Base-by-base conservation (phyloP, 2,797 vertebrate species). In the Melanotaenia maccullochi region DNA sequence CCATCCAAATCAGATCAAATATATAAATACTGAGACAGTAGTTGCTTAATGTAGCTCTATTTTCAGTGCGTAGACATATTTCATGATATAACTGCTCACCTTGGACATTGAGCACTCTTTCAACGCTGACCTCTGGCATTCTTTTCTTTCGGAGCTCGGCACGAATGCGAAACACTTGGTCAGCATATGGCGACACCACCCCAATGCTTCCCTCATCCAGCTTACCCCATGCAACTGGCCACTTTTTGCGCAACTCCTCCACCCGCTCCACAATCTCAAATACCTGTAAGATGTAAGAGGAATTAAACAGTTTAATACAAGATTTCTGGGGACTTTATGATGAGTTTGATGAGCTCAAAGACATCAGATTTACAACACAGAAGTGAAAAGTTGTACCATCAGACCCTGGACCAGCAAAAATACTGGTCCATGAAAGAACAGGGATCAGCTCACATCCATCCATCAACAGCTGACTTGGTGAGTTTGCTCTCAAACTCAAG, bases 231-330 rank as follows among this genome's bases (percentile, higher is more conserved):
- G 98, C 95, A 64, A 99, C 97, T 0, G 98, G 98, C 98, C 98
- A 99, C 89, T 99, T 99, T 86, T 96, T 96, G 56, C 97, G 94
- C 81, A 99, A 89, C 91, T 99, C 98, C 86, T 99, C 98, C 67
- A 99, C 98, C 1, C 98, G 96, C 78, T 99, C 98, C 68, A 99
- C 98, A 4, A 99, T 97, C 88, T 99, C 98, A 94, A 99, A 99
- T 18, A 99, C 98, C 98, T 99, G n/a, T 11, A 9, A 52, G 42
- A 62, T 1, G 7, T 38, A 54, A 3, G 49, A 20, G 3, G 14
- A 33, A 55, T 54, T 14, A 6, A 12, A 9, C 38, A 16, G 25
- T 25, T 42, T 24, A 6, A 18, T 35, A 24, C 5, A 32, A n/a
- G 61, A 38, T 4, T 12, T 42, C 44, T 30, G 32, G 5, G 5